Conservation (phyloP, 2,113 vertebrate genomes). For the Spea multiplicata region DNA sequence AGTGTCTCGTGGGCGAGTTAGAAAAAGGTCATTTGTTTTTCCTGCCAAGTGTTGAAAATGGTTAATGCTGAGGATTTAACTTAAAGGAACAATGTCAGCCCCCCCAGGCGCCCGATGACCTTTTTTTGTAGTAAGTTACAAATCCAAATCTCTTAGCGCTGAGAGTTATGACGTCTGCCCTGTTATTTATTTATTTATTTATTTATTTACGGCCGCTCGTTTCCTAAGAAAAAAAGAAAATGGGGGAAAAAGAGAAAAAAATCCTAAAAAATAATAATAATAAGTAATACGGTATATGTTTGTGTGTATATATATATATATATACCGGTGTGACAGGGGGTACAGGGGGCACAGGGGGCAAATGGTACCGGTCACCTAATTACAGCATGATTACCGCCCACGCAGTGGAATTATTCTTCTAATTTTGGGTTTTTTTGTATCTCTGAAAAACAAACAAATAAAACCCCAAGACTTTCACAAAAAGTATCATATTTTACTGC, state of each 20-base stretch:
- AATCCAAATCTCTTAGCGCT: slow-evolving; percentile 64
- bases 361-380: too few species aligned
- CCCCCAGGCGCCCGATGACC: slow-evolving; percentile 67
- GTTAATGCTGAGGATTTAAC: slow-evolving; percentile 71
- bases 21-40: slow-evolving; percentile 76
- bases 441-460: too few species aligned
- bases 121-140: slow-evolving; percentile 63
- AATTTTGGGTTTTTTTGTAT: too few species aligned
- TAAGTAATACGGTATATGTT: neutral
- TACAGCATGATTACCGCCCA: too few species aligned
- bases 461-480: too few species aligned
- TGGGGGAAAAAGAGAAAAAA: neutral
- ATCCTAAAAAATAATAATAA: neutral
- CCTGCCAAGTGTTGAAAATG: slow-evolving; percentile 76
- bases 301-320: too few species aligned
- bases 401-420: too few species aligned
- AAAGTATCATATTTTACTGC: too few species aligned
- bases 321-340: too few species aligned
- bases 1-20: slow-evolving; percentile 73
- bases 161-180: slow-evolving; percentile 57
- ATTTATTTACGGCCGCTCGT: neutral
- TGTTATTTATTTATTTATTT: slow-evolving; percentile 50
- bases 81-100: slow-evolving; percentile 74
- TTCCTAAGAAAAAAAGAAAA: slow-evolving; percentile 9
- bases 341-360: too few species aligned